Base-by-base conservation (phyloP, 2,797 vertebrate genomes). In the Valencia hispanica region DNA sequence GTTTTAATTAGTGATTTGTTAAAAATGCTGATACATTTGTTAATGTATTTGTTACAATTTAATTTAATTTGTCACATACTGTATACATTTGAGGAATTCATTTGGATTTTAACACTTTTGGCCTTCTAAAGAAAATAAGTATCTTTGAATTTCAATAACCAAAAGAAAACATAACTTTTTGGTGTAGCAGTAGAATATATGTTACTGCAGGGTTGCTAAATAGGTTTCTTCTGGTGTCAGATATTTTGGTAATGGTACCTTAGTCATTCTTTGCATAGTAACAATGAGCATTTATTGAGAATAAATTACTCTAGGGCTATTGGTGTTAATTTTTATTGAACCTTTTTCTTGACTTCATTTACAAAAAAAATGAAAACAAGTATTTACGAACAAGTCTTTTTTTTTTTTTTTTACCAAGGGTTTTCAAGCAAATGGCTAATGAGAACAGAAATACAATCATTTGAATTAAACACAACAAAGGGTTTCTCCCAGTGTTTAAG, bases 361-460 rank as follows among this genome's bases (percentile, higher is more conserved):
- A 92, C 88, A 85, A 94, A 93, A 93, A 90, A 86, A 88, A 86
- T 87, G 77, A 83, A 90, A 88, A 87, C 79, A 90, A 74, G 80
- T 94, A 93, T 93, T 86, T 94, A 95, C 92, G 94, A 81, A 86
- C 55, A 77, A 77, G 68, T 88, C 61, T 80, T 91, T 83, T 84
- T 80, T 91, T 83, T 84, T 73, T 63, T 32, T 59, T 59, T 61
- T 61, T 61, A 90, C 88, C 86, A 84, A 91, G 84, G 81, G 83
- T 78, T 84, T 77, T n/a, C n/a, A 84, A 93, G 92, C 88, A 72
- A 80, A 81, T 72, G 73, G 57, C 78, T 41, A 77, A 91, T 84
- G 73, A 82, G 66, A 93, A 95, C 87, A 90, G 71, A 91, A 90
- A 86, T 93, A 94, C 93, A 94, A 93, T 95, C 89, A 88, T 94